Evolutionary conservation across 2,797 vertebrate species (phyloP).

Genomic region (Platyrinchus mystaceus): DNA sequence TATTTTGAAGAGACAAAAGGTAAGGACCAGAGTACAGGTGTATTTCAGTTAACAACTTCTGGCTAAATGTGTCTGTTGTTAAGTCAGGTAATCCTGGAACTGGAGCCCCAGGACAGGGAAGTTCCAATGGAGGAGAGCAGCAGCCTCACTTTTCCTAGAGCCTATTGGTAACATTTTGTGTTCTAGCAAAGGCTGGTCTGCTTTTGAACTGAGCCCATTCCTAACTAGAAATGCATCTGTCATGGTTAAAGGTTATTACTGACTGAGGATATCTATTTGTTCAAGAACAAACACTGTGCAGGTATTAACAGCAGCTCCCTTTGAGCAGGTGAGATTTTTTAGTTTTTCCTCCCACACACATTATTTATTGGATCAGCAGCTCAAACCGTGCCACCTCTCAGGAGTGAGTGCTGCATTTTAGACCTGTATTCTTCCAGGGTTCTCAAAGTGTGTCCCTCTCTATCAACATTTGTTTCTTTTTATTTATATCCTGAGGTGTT

Average conservation of each 20-base stretch:
- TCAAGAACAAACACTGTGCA: not conserved
- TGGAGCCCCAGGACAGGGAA: not conserved
- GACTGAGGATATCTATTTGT: not conserved
- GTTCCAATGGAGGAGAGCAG: not conserved
- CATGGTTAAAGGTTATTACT: not conserved
- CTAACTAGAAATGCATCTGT: not conserved
- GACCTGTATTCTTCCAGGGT: not conserved
- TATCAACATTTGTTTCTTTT: not conserved
- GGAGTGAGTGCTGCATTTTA: not conserved
- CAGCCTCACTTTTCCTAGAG: not conserved
- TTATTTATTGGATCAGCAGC: not conserved
- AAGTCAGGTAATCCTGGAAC: not conserved
- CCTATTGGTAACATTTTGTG: not conserved
- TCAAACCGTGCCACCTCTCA: not conserved
- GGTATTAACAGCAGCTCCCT: not conserved
- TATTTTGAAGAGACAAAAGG: slow-evolving; percentile 95
- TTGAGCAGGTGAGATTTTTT: not conserved
- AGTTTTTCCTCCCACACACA: rapidly evolving
- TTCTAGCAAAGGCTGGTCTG: not conserved
- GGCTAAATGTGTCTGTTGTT: not conserved
- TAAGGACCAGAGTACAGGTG: slow-evolving; percentile 42
- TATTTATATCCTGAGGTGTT: not conserved
- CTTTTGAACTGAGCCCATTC: not conserved
- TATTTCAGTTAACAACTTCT: not conserved
- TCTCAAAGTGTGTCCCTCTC: not conserved